Base-by-base conservation (phyloP, 2,113 vertebrate genomes). In the Illadopsis cleaveri region DNA sequence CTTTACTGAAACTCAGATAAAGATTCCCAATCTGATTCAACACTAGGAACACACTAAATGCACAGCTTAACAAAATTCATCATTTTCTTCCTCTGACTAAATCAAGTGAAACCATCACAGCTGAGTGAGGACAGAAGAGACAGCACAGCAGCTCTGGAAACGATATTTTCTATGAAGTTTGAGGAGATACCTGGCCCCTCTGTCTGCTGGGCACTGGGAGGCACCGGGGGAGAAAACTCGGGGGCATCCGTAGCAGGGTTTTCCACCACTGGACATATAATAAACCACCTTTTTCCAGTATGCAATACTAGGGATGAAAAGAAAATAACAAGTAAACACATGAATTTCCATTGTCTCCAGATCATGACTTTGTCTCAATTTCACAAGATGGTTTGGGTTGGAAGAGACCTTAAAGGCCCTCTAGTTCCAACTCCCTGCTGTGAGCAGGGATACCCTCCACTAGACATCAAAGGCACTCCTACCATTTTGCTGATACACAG, bases 261-360 rank as follows among this genome's bases (percentile, higher is more conserved):
- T 97, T 99, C 99, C 84, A 99, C 99, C 90, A 99, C 99, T 2
- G 99, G 99, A 90, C 99, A 99, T 94, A 99, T 99, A 93, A 99
- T 99, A 96, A 99, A 99, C 99, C 99, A 99, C 56, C 99, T 98
- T 97, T 99, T 99, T 23, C 99, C 99, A 20, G 99, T 99, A 88
- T 99, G 99, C 71, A 99, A 98, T 93, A 99, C 99, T 99, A 90
- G 87, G 61, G 21, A 50, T 48, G 90, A 58, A 89, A 83, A 96
- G 40, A 94, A 95, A 68, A 60, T 7, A 56, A 86, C n/a, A 69
- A 20, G 25, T 66, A 69, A 90, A 60, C 5, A 30, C 10, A 56
- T 8, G 4, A 44, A n/a, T 30, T 75, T 45, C 45, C 14, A 28
- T 40, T 75, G 27, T 25, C 24, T 78, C 30, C 60, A 82, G 19